phyloP scores from a whole-genome alignment of 2,888 invertebrate species.

The Latheticus oryzae region DNA sequence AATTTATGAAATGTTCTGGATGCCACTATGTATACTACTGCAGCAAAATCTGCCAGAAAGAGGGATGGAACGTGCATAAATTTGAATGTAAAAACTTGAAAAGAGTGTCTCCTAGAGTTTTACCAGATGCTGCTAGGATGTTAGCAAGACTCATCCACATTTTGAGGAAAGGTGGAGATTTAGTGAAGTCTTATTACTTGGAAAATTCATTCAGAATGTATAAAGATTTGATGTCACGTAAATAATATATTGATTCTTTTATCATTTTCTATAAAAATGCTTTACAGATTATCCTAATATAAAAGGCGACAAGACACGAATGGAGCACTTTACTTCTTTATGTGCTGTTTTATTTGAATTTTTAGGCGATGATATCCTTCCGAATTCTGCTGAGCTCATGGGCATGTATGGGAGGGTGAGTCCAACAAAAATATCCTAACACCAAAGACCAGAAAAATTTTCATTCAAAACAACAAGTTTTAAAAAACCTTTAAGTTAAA shows the following conservation, averaged over 20 bases:
- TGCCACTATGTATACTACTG: constrained; percentile 90
- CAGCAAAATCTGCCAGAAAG: constrained; percentile 81
- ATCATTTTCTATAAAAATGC: neutral
- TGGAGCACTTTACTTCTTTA: constrained; percentile 84
- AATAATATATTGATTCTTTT: no score
- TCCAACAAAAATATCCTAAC: constrained; percentile 42
- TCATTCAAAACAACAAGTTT: neutral
- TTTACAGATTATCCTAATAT: constrained; percentile 84
- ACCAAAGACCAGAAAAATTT: no score
- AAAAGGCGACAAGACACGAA: constrained; percentile 77
- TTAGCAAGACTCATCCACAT: constrained; percentile 81
- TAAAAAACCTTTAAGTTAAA: constrained; percentile 1
- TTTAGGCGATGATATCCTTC: constrained; percentile 76
- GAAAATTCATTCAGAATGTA: constrained; percentile 79
- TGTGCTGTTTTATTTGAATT: constrained; percentile 79
- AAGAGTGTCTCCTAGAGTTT: constrained; percentile 75
- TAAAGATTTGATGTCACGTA: constrained; percentile 92
- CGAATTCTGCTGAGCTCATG: constrained; percentile 81
- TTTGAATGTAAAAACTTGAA: constrained; percentile 84
- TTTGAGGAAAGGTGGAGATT: constrained; percentile 75
- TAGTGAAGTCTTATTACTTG: constrained; percentile 76
- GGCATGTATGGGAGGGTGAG: constrained; percentile 89
- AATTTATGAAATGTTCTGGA: constrained; percentile 82
- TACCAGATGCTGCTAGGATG: constrained; percentile 87
- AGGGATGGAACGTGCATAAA: constrained; percentile 86